Base-by-base conservation (phyloP, 2,113 vertebrate genomes). In the Tiliqua scincoides region DNA sequence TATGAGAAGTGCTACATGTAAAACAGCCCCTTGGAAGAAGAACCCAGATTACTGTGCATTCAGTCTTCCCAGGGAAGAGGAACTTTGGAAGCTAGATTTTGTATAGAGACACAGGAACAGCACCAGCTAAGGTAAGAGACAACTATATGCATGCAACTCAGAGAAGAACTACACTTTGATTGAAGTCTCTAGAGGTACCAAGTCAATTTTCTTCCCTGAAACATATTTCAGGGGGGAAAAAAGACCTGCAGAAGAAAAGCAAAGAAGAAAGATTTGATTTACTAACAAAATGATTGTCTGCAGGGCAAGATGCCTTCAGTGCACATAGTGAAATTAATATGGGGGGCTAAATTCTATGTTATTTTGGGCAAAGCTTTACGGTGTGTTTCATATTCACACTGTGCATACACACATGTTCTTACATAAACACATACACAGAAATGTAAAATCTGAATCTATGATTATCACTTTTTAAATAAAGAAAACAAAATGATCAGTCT, bases 121-220 rank as follows among this genome's bases (percentile, higher is more conserved):
- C 87, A 92, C 54, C 80, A 84, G 68, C 67, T 87, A 84, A 83
- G 79, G 75, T 89, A 81, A 85, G 84, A 90, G 73, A 54, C 68
- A 88, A 62, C 59, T 65, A 79, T 68, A 87, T 77, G 63, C 84
- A 79, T 23, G 43, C 25, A 20, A n/a, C 82, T 90, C 59, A 89
- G 82, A 87, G 88, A 84, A 89, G n/a, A 79, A 3, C 27, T 52
- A 25, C 79, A 57, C 40, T 93, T 79, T 78, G 81, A 74, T 65
- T 88, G 82, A 88, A 91, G 65, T 61, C 74, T 68, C 84, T 85
- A 90, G 8, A 90, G 83, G 59, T 71, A 82, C 43, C 40, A 73
- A 73, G 59, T 80, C 70, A 81, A 73, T 21, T 82, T 85, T 88
- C n/a, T 82, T 73, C 54, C 17, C 71, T 89, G 84, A 84, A 80